phyloP scores from a whole-genome alignment of 2,113 vertebrate species.

The Ranitomeya imitator region DNA sequence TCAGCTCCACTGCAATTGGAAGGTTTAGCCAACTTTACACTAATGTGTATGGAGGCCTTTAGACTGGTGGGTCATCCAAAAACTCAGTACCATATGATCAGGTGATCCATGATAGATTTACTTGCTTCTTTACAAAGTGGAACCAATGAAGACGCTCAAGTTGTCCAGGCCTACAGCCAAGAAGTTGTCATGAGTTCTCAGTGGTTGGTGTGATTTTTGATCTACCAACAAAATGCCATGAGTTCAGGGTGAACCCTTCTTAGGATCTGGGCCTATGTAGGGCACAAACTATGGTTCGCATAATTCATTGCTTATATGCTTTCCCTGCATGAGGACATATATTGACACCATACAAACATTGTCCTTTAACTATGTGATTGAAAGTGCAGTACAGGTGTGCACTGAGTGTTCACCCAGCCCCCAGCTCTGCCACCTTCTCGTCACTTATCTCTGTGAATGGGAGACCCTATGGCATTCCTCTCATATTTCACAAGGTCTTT shows the following conservation, averaged over 20 bases:
- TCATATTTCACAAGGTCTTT: conserved; percentile 58
- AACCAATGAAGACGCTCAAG: neutral
- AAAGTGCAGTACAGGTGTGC: conserved; percentile 44
- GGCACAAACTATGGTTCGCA: neutral
- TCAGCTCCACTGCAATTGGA: too few species aligned
- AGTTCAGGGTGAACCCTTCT: neutral
- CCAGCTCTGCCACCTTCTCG: conserved; percentile 40
- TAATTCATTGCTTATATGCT: neutral
- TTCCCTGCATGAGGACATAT: neutral
- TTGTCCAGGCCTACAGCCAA: neutral
- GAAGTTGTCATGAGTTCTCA: neutral
- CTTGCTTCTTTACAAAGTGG: neutral
- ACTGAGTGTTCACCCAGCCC: neutral
- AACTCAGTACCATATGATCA: too few species aligned
- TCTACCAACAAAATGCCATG: too few species aligned
- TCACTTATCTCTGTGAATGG: conserved; percentile 50
- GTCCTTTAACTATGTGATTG: neutral
- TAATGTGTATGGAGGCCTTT: too few species aligned
- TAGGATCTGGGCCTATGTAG: neutral
- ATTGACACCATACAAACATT: neutral
- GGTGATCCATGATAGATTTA: too few species aligned
- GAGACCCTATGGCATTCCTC: conserved; percentile 55
- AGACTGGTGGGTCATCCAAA: too few species aligned
- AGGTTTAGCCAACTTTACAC: too few species aligned
- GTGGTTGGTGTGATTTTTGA: neutral